Percentiles rank a stretch among this genome's conserved stretches.
phyloP scores from a whole-genome alignment of 2,888 invertebrate species.

The Euclidia mi region DNA sequence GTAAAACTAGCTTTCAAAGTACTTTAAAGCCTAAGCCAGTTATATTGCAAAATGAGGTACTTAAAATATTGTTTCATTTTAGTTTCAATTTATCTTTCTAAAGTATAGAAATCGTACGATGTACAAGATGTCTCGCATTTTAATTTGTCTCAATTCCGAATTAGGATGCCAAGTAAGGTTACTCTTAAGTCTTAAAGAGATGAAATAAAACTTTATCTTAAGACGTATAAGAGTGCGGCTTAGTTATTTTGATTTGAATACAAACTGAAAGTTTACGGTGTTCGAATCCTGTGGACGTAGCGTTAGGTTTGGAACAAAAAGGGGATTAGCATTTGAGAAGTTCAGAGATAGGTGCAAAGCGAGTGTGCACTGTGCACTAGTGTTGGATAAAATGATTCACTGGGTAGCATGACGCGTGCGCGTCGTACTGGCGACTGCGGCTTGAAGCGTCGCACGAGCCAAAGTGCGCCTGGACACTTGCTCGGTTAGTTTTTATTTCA shows the following conservation, averaged over 20 bases:
- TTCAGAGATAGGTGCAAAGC: slow-evolving; percentile 41
- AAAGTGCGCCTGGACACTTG: too few species aligned
- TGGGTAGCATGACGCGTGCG: slow-evolving; percentile 6
- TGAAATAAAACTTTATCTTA: slow-evolving; percentile 23
- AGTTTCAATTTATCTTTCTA: neutral
- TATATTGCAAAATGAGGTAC: too few species aligned
- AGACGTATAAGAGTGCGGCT: slow-evolving; percentile 30
- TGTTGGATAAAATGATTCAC: slow-evolving; percentile 47
- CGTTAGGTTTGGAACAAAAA: slow-evolving; percentile 44
- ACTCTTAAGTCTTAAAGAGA: slow-evolving; percentile 18
- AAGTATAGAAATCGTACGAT: neutral
- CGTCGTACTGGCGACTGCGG: slow-evolving; percentile 7
- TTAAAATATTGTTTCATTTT: too few species aligned
- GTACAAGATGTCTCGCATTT: slow-evolving; percentile 7
- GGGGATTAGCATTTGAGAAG: slow-evolving; percentile 47
- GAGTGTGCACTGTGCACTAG: slow-evolving; percentile 36
- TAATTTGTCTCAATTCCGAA: neutral
- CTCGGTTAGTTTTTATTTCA: too few species aligned
- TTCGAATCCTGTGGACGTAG: slow-evolving; percentile 39
- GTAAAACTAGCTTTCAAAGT: too few species aligned
- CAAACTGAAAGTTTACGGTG: slow-evolving; percentile 31
- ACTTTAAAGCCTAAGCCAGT: too few species aligned
- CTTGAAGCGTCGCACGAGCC: slow-evolving; percentile 15
- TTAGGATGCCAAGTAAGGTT: slow-evolving; percentile 4
- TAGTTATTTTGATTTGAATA: slow-evolving; percentile 44